phyloP scores from a whole-genome alignment of 2,797 vertebrate species.

The Pogonophryne albipinna region DNA sequence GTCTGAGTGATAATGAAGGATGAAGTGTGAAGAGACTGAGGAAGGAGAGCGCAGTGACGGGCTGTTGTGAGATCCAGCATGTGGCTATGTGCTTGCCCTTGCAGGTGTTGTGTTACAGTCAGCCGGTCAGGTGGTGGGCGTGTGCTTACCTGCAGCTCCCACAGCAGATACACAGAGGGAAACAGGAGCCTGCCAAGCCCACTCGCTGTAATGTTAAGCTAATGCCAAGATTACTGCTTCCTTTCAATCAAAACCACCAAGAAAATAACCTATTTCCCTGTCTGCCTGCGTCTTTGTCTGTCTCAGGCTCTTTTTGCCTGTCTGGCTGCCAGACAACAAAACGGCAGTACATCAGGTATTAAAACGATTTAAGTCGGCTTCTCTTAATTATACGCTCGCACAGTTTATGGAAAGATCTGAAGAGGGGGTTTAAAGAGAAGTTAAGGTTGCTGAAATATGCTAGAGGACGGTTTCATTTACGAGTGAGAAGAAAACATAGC shows the following conservation, averaged over 20 bases:
- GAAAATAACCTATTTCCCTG: conserved; percentile 21
- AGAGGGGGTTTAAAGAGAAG: conserved; percentile 45
- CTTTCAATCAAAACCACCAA: conserved; percentile 61
- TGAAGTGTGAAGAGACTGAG: conserved; percentile 42
- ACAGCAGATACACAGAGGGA: conserved; percentile 41
- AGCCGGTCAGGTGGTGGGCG: conserved; percentile 57
- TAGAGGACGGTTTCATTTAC: not conserved
- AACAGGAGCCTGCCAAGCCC: conserved; percentile 55
- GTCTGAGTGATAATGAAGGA: conserved; percentile 58
- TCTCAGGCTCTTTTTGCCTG: conserved; percentile 47
- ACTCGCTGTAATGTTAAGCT: conserved; percentile 50
- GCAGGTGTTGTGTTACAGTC: conserved; percentile 63
- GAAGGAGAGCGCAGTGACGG: conserved; percentile 25
- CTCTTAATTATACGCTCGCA: conserved; percentile 48
- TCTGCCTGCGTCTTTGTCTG: conserved; percentile 35
- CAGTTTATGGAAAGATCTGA: conserved; percentile 30
- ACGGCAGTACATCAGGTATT: conserved; percentile 25
- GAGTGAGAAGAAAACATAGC: not conserved
- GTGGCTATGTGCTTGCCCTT: conserved; percentile 40
- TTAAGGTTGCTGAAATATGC: conserved; percentile 34
- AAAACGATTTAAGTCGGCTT: conserved; percentile 27
- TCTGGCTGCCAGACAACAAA: conserved; percentile 55
- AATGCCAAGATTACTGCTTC: conserved; percentile 66
- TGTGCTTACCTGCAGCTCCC: conserved; percentile 63
- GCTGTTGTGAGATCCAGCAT: conserved; percentile 34